These are phyloP conservation scores for Hemicrepidius hirtus DNA, from an alignment of 2,888 invertebrate species.

Conservation along the genomic window DNA sequence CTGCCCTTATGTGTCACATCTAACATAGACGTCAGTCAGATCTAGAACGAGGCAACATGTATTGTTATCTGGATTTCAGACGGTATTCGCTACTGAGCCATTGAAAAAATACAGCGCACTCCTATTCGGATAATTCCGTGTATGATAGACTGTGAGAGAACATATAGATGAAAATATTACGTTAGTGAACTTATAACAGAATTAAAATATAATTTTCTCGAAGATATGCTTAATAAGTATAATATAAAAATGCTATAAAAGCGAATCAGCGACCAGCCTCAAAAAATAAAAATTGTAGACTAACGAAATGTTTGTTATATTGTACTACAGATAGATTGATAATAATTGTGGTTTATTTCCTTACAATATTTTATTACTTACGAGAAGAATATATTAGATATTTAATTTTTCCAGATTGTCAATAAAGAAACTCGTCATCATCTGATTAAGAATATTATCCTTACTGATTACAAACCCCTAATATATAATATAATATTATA, in stretches of 20 bases:
- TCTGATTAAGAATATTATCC: too few species aligned
- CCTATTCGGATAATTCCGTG: conserved; percentile 61
- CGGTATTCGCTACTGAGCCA: conserved; percentile 61
- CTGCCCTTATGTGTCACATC: conserved; percentile 50
- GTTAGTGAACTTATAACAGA: neutral
- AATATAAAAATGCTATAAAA: neutral
- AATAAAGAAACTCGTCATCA: too few species aligned
- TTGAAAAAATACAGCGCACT: conserved; percentile 62
- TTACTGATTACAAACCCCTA: too few species aligned
- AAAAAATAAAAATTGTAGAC: too few species aligned
- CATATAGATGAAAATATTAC: conserved; percentile 19
- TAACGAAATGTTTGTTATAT: too few species aligned
- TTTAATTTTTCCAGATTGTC: too few species aligned
- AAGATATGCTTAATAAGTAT: neutral
- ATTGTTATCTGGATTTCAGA: conserved; percentile 64
- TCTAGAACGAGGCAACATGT: conserved; percentile 57
- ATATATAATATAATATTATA: too few species aligned
- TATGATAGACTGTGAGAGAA: conserved; percentile 61
- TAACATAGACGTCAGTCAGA: conserved; percentile 60
- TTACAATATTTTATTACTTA: too few species aligned
- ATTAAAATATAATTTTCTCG: conserved; percentile 7
- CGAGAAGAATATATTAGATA: too few species aligned
- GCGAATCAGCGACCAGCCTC: too few species aligned
- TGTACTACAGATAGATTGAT: too few species aligned
- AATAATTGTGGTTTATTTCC: too few species aligned